phyloP scores from a whole-genome alignment of 2,113 vertebrate genomes.

The Tragelaphus imberbis region DNA sequence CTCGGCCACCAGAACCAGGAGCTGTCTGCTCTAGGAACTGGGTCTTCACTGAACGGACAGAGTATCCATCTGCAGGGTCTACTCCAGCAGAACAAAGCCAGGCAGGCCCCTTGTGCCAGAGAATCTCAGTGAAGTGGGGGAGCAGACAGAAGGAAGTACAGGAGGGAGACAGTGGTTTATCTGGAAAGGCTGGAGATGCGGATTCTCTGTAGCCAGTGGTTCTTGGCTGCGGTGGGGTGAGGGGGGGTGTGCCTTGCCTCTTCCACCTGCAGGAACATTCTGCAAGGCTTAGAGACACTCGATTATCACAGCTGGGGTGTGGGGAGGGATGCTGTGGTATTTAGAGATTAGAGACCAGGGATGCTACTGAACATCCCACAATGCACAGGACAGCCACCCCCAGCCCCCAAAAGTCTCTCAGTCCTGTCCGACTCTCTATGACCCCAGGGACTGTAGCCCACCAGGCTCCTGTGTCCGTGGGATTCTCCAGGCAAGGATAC shows the following conservation, averaged over 20 bases:
- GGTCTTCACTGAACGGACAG: background rate
- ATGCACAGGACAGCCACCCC: accelerated
- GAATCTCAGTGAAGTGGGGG: background rate
- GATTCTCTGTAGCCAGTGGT: background rate
- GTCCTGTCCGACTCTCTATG: background rate
- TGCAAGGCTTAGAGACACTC: background rate
- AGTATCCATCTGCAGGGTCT: no score
- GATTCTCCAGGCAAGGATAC: background rate
- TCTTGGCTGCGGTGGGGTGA: accelerated
- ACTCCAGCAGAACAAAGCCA: background rate
- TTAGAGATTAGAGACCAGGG: no score
- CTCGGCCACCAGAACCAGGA: background rate
- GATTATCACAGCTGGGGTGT: background rate
- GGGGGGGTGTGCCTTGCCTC: accelerated
- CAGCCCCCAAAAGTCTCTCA: background rate
- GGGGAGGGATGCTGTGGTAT: background rate
- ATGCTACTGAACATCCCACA: no score
- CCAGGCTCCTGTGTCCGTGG: background rate
- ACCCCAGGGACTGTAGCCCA: background rate
- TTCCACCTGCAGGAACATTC: accelerated
- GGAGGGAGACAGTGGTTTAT: accelerated
- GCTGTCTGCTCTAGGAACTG: background rate
- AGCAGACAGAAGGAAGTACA: background rate
- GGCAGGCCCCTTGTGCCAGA: no score
- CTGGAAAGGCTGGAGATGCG: background rate